Evolutionary conservation across 1,140 invertebrate species (phyloP).

Genomic region (Phymastichus coffea): DNA sequence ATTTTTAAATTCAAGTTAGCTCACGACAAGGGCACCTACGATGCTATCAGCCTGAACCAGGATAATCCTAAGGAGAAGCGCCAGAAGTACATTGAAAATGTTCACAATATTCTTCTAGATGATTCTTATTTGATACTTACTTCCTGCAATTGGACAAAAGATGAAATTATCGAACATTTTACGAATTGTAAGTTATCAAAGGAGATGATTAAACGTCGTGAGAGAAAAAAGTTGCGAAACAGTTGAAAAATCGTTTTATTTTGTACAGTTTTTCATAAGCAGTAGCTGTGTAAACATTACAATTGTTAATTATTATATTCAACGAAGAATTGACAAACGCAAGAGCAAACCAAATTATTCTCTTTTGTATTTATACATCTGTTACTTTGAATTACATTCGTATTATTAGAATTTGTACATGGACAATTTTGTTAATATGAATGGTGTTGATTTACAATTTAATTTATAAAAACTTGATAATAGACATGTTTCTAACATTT

Average conservation of each 20-base stretch:
- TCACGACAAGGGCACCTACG: conserved; percentile 92
- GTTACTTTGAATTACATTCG: too few species aligned
- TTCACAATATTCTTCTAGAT: conserved; percentile 61
- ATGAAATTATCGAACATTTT: conserved; percentile 78
- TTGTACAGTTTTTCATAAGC: too few species aligned
- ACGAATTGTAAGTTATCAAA: conserved; percentile 53
- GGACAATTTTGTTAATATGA: too few species aligned
- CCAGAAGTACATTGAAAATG: conserved; percentile 68
- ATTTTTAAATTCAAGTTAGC: conserved; percentile 68
- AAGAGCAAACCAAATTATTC: too few species aligned
- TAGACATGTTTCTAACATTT: too few species aligned
- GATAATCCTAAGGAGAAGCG: conserved; percentile 66
- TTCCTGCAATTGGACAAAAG: conserved; percentile 92
- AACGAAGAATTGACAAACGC: too few species aligned
- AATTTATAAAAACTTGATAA: too few species aligned
- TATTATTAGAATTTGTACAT: too few species aligned
- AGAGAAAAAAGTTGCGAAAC: neutral
- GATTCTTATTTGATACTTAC: conserved; percentile 79
- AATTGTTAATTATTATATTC: too few species aligned
- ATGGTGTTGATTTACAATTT: too few species aligned
- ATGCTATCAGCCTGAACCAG: conserved; percentile 82
- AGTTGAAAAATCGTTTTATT: too few species aligned
- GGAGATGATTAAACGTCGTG: neutral
- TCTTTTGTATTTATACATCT: too few species aligned
- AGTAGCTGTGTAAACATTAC: neutral